Conservation (phyloP, 2,113 vertebrate species). For the Xiphias gladius region DNA sequence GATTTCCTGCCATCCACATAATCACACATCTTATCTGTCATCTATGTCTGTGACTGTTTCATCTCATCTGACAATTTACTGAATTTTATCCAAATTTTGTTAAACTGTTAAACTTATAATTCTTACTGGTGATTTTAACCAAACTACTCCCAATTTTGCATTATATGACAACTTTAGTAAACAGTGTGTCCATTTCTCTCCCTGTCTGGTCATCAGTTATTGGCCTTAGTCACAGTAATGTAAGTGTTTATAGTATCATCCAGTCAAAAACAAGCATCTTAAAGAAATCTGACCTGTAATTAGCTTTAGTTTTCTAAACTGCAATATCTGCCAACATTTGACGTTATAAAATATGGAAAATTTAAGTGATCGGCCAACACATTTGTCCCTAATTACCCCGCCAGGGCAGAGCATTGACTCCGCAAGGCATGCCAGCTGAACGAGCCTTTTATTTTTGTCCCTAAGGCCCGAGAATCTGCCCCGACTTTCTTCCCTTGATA, state of each 20-base stretch:
- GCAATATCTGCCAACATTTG: neutral
- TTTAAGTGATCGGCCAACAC: neutral
- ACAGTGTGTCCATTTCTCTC: neutral
- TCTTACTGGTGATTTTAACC: neutral
- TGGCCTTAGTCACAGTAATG: neutral
- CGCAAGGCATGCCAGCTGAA: constrained; percentile 2
- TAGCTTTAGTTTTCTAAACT: neutral
- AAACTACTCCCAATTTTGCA: neutral
- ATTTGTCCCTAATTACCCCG: constrained; percentile 10
- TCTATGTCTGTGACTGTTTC: neutral
- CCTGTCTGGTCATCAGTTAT: neutral
- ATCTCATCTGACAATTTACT: neutral
- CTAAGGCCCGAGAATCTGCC: constrained; percentile 10
- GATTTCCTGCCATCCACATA: neutral
- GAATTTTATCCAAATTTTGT: neutral
- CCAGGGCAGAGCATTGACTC: neutral
- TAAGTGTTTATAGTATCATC: neutral
- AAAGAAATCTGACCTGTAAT: neutral
- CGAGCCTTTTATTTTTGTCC: neutral
- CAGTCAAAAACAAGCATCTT: neutral
- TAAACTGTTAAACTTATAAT: neutral
- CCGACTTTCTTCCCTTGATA: neutral
- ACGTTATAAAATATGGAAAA: neutral
- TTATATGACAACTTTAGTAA: neutral
- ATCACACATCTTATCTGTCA: too few species aligned